Base-by-base conservation (phyloP, 1,140 invertebrate species). In the Tetraneura akinire region DNA sequence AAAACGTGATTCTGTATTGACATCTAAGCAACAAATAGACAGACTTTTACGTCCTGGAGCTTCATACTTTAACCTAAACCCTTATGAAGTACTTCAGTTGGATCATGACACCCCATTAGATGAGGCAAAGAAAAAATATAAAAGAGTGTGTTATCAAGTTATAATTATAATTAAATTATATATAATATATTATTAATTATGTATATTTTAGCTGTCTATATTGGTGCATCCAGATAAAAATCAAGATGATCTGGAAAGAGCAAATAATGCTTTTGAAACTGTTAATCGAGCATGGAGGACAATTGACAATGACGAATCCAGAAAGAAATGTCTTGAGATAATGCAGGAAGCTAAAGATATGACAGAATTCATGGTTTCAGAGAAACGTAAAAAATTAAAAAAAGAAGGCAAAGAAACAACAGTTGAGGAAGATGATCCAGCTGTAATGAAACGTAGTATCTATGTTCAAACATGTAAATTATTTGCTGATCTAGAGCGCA, bases 211-310 rank as follows among this genome's bases (percentile, higher is more conserved):
- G 89, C 90, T 99, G 84, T 99, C 97, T 18, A 96, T 99, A 86
- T 88, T 99, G 82, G 96, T 99, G 1, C 98, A 99, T 92, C 98
- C 98, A 62, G 96, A 99, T 85, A 98, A 98, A 88, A 99, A 99
- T 88, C 93, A 93, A 86, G 94, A 99, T 88, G 96, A 99, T 86
- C 87, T 90, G 51, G 97, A 99, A 71, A 89, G 96, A 87, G 96
- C 98, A 14, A 95, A 99, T 86, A 91, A 93, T 85, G 93, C 94
- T 80, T 97, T 97, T 87, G 95, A 97, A 87, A 94, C 89, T 86
- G 91, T 99, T 51, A 98, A 97, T 84, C 95, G 96, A 86, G 94
- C 98, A 11, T 99, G 96, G 90, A 97, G 98, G 88, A 95, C 92
- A 64, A 85, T 99, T 83, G 96, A 99, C 86, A 95, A 96, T 90